Conservation (phyloP, 2,888 invertebrate genomes). For the Tetrapedia diversipes region DNA sequence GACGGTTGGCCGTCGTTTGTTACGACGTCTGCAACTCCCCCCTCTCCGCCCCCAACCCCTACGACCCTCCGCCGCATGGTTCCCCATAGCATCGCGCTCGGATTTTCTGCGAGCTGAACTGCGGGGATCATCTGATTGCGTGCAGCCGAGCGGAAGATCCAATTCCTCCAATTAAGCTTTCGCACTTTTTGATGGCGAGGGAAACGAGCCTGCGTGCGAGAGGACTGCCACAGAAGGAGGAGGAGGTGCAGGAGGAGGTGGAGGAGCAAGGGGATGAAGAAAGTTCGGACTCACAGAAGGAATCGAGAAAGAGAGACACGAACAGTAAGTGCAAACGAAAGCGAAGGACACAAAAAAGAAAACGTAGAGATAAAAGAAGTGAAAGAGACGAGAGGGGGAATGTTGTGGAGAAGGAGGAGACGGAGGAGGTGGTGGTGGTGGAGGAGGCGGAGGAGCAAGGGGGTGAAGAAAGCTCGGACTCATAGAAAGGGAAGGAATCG, state of each 20-base stretch:
- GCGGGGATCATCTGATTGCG: slow-evolving; percentile 78
- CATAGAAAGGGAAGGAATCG: no score
- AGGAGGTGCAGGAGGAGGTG: neutral
- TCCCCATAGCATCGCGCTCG: slow-evolving; percentile 10
- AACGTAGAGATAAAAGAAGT: neutral
- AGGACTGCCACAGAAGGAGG: slow-evolving; percentile 22
- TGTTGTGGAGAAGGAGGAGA: no score
- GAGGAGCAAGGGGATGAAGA: neutral
- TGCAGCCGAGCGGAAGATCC: slow-evolving; percentile 77
- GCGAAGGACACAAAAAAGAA: neutral
- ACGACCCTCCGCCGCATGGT: neutral
- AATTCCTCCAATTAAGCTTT: slow-evolving; percentile 82
- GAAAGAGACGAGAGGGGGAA: no score
- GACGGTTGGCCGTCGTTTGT: slow-evolving; percentile 53
- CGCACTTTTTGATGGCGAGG: slow-evolving; percentile 80
- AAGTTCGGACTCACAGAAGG: no score
- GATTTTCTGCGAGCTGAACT: slow-evolving; percentile 63
- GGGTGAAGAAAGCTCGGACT: no score
- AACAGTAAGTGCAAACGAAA: neutral
- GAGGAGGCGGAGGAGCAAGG: no score
- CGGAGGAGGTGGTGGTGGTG: no score
- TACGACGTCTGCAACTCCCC: slow-evolving; percentile 32
- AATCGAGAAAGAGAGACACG: neutral
- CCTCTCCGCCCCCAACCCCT: neutral
- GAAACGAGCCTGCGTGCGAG: slow-evolving; percentile 1